These are phyloP conservation scores for Hedya salicella DNA, from an alignment of 2,888 invertebrate species.

Conservation along the genomic window DNA sequence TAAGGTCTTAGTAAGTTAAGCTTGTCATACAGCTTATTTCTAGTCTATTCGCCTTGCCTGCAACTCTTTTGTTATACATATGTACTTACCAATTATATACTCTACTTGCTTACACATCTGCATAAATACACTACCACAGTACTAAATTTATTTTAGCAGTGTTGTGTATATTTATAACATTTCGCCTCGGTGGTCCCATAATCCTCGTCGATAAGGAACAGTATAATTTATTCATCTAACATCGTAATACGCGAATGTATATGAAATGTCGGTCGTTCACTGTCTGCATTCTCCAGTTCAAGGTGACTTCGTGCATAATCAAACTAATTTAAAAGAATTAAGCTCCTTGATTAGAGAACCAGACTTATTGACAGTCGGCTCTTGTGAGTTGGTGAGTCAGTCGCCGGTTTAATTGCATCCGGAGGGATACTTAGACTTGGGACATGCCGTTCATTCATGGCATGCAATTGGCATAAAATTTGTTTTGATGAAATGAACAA, in stretches of 20 bases:
- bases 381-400: slow-evolving; percentile 28
- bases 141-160: no score
- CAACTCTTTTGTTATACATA: no score
- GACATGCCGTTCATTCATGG: neutral
- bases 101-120: no score
- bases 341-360: slow-evolving; percentile 42
- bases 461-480: no score
- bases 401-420: slow-evolving; percentile 33
- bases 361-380: slow-evolving; percentile 35
- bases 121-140: no score
- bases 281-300: slow-evolving; percentile 67
- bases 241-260: slow-evolving; percentile 55
- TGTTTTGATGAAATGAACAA: no score
- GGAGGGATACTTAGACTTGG: neutral
- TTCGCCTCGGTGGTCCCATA: slow-evolving; percentile 16
- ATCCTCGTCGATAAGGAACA: slow-evolving; percentile 37
- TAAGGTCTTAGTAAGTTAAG: no score
- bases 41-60: no score
- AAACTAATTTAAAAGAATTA: slow-evolving; percentile 52
- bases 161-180: no score
- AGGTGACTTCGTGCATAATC: slow-evolving; percentile 64
- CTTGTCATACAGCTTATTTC: no score
- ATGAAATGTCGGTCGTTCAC: slow-evolving; percentile 67
- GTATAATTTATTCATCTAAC: slow-evolving; percentile 32
- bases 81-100: no score